Evolutionary conservation across 2,797 vertebrate genomes (phyloP).

Genomic region (Somateria mollissima): DNA sequence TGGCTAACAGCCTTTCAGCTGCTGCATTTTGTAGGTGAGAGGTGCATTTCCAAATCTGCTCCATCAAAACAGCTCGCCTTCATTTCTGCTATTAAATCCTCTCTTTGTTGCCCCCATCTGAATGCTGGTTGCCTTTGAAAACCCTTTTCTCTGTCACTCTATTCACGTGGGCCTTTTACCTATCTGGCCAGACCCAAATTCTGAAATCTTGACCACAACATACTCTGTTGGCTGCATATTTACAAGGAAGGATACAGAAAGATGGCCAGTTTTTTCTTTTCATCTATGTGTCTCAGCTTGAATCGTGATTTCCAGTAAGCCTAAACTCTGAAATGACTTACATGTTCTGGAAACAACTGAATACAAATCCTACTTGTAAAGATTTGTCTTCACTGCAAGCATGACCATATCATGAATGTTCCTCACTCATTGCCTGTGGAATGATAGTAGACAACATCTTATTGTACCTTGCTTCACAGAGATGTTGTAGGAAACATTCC

Average conservation of each 20-base stretch:
- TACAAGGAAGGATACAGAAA: not conserved
- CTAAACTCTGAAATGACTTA: not conserved
- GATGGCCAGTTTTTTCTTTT: not conserved
- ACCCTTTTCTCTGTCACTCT: not conserved
- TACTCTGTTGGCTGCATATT: not conserved
- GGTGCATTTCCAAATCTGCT: not conserved
- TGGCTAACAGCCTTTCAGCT: constrained; percentile 91
- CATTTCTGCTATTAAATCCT: not conserved
- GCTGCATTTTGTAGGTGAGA: constrained; percentile 84
- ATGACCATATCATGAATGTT: not conserved
- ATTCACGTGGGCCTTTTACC: not conserved
- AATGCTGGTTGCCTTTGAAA: not conserved
- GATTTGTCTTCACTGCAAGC: not conserved
- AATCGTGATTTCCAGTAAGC: not conserved
- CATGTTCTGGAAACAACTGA: not conserved
- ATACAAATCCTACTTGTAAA: not conserved
- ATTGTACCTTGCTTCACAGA: not conserved
- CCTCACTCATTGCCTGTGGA: not conserved
- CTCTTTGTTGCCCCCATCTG: not conserved
- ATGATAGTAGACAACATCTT: not conserved
- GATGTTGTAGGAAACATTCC: not conserved
- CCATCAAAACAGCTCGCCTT: not conserved
- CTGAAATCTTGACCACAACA: not conserved
- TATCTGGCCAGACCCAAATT: not conserved
- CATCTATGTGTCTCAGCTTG: not conserved